Evolutionary conservation across 2,113 vertebrate genomes (phyloP).

Genomic region (Synodontis membranacea): DNA sequence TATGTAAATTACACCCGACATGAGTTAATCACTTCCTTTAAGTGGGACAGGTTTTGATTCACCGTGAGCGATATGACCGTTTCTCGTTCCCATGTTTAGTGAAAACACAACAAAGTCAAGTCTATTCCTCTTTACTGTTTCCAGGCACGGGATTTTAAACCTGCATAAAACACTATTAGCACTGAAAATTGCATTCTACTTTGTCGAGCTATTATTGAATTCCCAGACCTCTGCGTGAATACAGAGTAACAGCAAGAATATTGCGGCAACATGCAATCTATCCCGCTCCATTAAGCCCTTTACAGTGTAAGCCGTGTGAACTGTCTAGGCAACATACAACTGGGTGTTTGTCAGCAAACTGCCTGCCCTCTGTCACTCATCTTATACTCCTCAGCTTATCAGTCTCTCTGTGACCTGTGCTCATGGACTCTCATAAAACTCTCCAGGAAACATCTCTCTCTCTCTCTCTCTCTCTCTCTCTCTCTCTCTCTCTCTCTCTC

Average conservation of each 20-base stretch:
- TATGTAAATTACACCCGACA: slow-evolving; percentile 15
- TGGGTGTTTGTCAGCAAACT: not conserved
- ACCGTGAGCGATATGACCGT: not conserved
- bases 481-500: slow-evolving; percentile 22
- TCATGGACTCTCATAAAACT: slow-evolving; percentile 52
- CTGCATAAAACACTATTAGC: slow-evolving; percentile 54
- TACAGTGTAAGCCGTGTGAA: not conserved
- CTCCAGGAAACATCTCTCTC: slow-evolving; percentile 29
- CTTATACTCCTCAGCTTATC: slow-evolving; percentile 61
- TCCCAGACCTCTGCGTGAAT: slow-evolving; percentile 6
- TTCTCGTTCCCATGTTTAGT: slow-evolving; percentile 18
- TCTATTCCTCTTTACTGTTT: slow-evolving; percentile 47
- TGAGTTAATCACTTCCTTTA: slow-evolving; percentile 16
- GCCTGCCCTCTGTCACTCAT: slow-evolving; percentile 36
- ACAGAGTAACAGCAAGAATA: slow-evolving; percentile 18
- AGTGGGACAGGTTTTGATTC: slow-evolving; percentile 25
- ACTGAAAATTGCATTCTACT: slow-evolving; percentile 27
- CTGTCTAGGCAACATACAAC: not conserved
- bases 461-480: slow-evolving; percentile 13
- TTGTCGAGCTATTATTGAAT: slow-evolving; percentile 20
- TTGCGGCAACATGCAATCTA: slow-evolving; percentile 18
- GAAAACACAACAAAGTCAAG: not conserved
- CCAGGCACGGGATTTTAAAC: slow-evolving; percentile 38
- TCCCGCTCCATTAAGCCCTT: not conserved
- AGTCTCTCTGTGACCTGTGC: slow-evolving; percentile 67